phyloP scores from a whole-genome alignment of 2,888 invertebrate species.

The Ommatoiulus sabulosus region DNA sequence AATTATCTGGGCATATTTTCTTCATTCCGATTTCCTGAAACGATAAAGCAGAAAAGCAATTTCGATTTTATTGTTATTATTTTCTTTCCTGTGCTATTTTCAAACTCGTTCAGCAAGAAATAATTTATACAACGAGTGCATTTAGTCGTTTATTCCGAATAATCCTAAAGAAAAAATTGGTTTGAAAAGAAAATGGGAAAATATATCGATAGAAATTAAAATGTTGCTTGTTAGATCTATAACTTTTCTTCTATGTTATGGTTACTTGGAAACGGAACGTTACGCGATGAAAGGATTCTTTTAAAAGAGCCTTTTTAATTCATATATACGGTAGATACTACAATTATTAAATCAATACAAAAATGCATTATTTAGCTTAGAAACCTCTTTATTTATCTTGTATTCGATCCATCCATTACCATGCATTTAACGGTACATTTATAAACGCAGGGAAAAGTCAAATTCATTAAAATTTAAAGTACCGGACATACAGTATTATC shows the following conservation, averaged over 20 bases:
- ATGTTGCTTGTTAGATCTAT: neutral
- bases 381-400: too few species aligned
- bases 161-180: neutral
- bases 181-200: constrained; percentile 2
- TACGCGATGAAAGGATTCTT: neutral
- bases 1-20: neutral
- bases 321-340: too few species aligned
- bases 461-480: too few species aligned
- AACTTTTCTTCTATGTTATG: too few species aligned
- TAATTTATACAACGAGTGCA: constrained; percentile 13
- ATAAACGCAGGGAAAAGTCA: too few species aligned
- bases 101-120: neutral
- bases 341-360: too few species aligned
- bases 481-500: too few species aligned
- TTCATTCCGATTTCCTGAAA: neutral
- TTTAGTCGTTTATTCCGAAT: neutral
- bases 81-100: neutral
- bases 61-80: constrained; percentile 32
- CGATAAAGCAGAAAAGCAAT: constrained; percentile 27
- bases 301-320: too few species aligned
- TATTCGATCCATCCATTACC: too few species aligned
- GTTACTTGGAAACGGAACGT: neutral
- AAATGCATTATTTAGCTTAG: too few species aligned
- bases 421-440: too few species aligned
- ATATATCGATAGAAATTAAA: neutral